Base-by-base conservation (phyloP, 2,113 vertebrate genomes). In the Arvicanthis niloticus region DNA sequence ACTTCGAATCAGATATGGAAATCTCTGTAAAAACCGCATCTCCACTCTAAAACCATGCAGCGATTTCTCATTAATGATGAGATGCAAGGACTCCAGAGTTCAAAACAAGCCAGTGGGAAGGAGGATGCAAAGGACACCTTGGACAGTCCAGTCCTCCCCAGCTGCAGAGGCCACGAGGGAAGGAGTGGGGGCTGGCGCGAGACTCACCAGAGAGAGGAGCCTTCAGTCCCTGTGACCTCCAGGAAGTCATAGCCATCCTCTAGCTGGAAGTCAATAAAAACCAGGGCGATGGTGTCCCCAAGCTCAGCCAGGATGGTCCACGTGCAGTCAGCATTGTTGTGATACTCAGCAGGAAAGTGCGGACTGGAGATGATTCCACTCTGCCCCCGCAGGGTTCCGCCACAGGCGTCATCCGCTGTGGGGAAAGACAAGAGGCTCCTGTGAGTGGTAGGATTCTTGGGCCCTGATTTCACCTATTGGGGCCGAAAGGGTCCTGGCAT, bases 241-340 rank as follows among this genome's bases (percentile, higher is more conserved):
- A 99, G 97, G 11, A 99, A 99, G 85, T 99, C 99, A 0, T 99
- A 99, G 77, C 99, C 99, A 0, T 99, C 99, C 98, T 99, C 99
- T 98, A 99, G 98, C 97, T 99, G 99, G 94, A 99, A 99, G 98
- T 99, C 99, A 58, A 99, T 99, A 97, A 99, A 99, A 88, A 99
- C 99, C 98, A 99, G 97, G 70, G 99, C 99, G 1, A 99, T 99
- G 96, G 99, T 99, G 98, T 99, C 99, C 2, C 99, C 99, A 0
- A 99, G 99, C 94, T 99, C 99, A 0, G 99, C 99, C 51, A 99
- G 99, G 94, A 99, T 99, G 42, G 99, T 99, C 99, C 99, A 99
- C 0, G 99, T 99, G 98, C 99, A 99, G 98, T 99, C 99, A 0
- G 99, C 99, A 0, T 99, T 99, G 98, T 99, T 99, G 97, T 98